A percentile compares a stretch with the other conserved stretches of the same genome.
phyloP scores from a whole-genome alignment of 2,888 invertebrate genomes.

The Rhimphoctona megacephalus region DNA sequence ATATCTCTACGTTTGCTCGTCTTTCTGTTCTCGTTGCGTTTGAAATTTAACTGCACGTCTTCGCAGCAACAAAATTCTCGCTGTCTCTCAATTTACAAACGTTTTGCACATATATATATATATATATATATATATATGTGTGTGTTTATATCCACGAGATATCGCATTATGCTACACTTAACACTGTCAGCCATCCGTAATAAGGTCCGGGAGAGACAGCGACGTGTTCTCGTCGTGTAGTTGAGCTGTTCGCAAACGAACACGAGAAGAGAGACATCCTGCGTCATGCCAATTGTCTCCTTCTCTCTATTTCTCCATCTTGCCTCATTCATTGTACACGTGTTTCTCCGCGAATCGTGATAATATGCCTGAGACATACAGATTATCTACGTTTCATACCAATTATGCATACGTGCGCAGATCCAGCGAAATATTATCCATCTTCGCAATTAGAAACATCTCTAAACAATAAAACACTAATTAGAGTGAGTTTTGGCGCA shows the following conservation, averaged over 20 bases:
- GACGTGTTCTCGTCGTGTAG: slow-evolving; percentile 57
- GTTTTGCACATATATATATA: slow-evolving; percentile 37
- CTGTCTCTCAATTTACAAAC: slow-evolving; percentile 25
- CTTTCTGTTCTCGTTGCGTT: slow-evolving; percentile 39
- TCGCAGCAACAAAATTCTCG: slow-evolving; percentile 22
- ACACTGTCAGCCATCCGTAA: slow-evolving; percentile 77
- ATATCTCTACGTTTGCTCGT: slow-evolving; percentile 8
- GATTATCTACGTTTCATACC: slow-evolving; percentile 37
- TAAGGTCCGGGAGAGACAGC: slow-evolving; percentile 69
- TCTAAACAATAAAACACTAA: neutral
- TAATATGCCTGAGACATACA: slow-evolving; percentile 16
- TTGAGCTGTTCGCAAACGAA: slow-evolving; percentile 29
- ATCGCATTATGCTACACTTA: slow-evolving; percentile 75
- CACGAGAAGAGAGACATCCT: slow-evolving; percentile 30
- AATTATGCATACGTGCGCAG: slow-evolving; percentile 9
- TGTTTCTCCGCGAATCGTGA: slow-evolving; percentile 27
- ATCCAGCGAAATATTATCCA: slow-evolving; percentile 9
- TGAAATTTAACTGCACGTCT: slow-evolving; percentile 41
- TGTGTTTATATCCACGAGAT: slow-evolving; percentile 37
- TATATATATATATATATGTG: slow-evolving; percentile 7
- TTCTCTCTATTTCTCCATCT: slow-evolving; percentile 39
- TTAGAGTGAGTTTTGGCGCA: neutral
- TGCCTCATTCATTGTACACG: slow-evolving; percentile 39
- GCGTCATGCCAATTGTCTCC: slow-evolving; percentile 20
- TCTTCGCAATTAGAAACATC: slow-evolving; percentile 15